phyloP scores from a whole-genome alignment of 2,888 invertebrate species.

The Blera fallax region DNA sequence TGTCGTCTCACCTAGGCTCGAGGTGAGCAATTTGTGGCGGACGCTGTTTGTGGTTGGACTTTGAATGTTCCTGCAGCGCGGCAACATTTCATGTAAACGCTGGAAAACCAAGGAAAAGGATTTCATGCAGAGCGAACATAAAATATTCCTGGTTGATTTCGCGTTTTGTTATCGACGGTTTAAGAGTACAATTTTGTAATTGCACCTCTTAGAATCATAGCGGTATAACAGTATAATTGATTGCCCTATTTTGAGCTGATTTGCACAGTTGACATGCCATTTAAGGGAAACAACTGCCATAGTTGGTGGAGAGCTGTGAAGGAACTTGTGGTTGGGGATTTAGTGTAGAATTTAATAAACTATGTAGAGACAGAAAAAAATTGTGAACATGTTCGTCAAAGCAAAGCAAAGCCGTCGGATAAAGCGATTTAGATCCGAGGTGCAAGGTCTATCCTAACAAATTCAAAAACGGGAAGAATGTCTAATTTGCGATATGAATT shows the following conservation, averaged over 20 bases:
- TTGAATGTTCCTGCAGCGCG: conserved; percentile 1
- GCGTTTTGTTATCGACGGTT: conserved; percentile 70
- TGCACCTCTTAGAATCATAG: conserved; percentile 69
- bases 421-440: not conserved
- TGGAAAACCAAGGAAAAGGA: conserved; percentile 18
- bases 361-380: not conserved
- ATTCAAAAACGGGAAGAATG: too few species aligned
- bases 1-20: not conserved
- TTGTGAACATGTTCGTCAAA: not conserved
- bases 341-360: not conserved
- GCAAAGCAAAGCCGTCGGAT: not conserved
- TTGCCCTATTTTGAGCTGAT: conserved; percentile 72
- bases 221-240: conserved; percentile 70
- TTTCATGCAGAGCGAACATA: conserved; percentile 60
- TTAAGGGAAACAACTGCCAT: conserved; percentile 32
- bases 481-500: too few species aligned
- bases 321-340: conserved; percentile 1
- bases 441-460: too few species aligned
- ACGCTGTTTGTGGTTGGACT: conserved; percentile 4
- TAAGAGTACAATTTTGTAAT: conserved; percentile 72
- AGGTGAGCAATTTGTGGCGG: conserved; percentile 32
- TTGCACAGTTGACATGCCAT: conserved; percentile 70
- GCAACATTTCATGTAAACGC: conserved; percentile 8
- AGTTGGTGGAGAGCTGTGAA: not conserved
- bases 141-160: conserved; percentile 64